A percentile compares a stretch with the other conserved stretches of the same genome.
phyloP scores from a whole-genome alignment of 1,140 invertebrate species.

The Triops longicaudatus region DNA sequence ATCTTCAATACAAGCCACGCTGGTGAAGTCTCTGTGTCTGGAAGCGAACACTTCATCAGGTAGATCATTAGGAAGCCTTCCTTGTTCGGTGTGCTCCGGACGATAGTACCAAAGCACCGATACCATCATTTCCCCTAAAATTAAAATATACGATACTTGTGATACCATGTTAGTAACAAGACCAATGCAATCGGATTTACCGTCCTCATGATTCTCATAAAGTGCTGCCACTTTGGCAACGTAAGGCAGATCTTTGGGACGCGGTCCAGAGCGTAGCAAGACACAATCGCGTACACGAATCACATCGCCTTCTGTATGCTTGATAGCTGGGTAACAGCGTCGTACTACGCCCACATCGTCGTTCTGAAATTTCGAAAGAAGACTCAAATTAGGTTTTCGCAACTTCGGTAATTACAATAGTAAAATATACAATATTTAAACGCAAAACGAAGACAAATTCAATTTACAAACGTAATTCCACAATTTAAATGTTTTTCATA shows the following conservation, averaged over 20 bases:
- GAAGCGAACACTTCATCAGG: conserved; percentile 91
- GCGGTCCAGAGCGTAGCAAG: conserved; percentile 67
- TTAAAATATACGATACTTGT: conserved; percentile 24
- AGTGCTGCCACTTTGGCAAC: conserved; percentile 87
- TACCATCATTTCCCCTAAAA: conserved; percentile 90
- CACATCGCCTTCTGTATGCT: conserved; percentile 72
- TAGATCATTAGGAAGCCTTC: conserved; percentile 63
- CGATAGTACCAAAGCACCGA: conserved; percentile 94
- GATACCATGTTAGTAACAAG: conserved; percentile 15
- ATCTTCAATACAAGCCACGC: conserved; percentile 95
- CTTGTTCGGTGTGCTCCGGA: conserved; percentile 89
- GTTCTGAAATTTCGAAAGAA: conserved; percentile 50
- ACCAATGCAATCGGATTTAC: conserved; percentile 44
- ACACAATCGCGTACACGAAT: conserved; percentile 82
- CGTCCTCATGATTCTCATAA: conserved; percentile 89
- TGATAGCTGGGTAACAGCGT: conserved; percentile 81
- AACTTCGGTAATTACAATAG: not conserved
- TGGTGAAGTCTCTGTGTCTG: conserved; percentile 64
- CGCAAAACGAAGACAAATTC: too few relatives aligned
- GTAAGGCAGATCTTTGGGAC: conserved; percentile 80
- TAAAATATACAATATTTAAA: not conserved
- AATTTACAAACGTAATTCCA: too few relatives aligned
- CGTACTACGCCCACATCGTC: conserved; percentile 62
- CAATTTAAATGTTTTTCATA: too few relatives aligned
- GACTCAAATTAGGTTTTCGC: conserved; percentile 28